Base-by-base conservation (phyloP, 1,140 invertebrate genomes). In the Phenacoccus solenopsis region DNA sequence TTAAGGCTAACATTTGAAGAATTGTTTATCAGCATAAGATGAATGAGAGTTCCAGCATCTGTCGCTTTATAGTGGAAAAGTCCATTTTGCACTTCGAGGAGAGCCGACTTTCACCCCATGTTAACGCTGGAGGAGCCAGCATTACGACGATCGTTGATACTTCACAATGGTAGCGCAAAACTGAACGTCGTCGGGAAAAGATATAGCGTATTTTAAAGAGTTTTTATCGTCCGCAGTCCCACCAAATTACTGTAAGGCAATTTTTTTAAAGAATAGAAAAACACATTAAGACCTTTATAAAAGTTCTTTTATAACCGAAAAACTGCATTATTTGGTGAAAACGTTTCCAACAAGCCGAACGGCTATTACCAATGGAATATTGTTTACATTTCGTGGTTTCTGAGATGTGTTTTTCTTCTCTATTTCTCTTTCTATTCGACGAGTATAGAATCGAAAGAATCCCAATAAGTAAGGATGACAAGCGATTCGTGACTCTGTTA, bases 221-320 rank as follows among this genome's bases (percentile, higher is more conserved):
- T 49, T 49, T 49, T 49, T 49, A 49, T 49, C 38, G 38, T n/a
- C 38, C 3, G 16, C 16, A n/a, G 13, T 16, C 38, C 38, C 38
- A 49, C 38, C 16, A 49, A 49, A 49, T 49, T 49, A 49, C 38
- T 49, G 38, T 49, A 49, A 10, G 38, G 20, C 38, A 49, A 49
- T 49, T 49, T 49, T 49, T 49, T 9, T n/a, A 49, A n/a, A 49
- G 38, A 49, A 49, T 49, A 16, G 38, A 49, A 49, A 49, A 49
- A 49, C 38, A 49, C 38, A 49, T 49, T 49, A 49, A 49, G 38
- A 49, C 38, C 20, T 49, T 49, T n/a, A 49, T 9, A 49, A 49
- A 49, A 49, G 38, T 49, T 49, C 38, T 49, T 49, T 49, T 49
- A 49, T 49, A 49, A 49, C 38, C 38, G 38, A 49, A 49, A n/a